Conservation (phyloP, 2,797 vertebrate species). For the Enoplosus armatus region DNA sequence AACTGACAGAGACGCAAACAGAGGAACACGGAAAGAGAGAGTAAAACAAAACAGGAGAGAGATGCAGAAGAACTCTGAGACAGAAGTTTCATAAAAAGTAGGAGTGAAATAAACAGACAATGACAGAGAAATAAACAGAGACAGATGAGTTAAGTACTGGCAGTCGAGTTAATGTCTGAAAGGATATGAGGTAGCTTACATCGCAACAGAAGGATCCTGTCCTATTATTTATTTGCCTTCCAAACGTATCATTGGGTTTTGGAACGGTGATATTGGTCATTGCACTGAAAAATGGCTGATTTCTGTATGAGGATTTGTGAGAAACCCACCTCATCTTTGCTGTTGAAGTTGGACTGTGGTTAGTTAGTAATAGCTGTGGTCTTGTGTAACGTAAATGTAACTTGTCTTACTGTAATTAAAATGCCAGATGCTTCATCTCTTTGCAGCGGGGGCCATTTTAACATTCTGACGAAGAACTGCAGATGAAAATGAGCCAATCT, state of each 20-base stretch:
- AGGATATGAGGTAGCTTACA: background rate
- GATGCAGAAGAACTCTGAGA: constrained; percentile 17
- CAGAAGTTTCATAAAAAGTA: background rate
- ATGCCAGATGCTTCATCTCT: constrained; percentile 24
- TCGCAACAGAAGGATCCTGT: background rate
- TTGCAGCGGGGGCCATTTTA: constrained; percentile 16
- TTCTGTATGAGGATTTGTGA: background rate
- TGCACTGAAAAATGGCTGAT: background rate
- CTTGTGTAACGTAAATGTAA: constrained; percentile 8
- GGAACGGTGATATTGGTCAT: background rate
- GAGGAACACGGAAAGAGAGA: constrained; percentile 19
- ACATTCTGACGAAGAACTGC: constrained; percentile 25
- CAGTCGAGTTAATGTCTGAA: background rate
- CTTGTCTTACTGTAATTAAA: constrained; percentile 20
- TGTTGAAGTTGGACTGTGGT: background rate
- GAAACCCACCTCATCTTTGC: no score
- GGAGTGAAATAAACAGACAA: constrained; percentile 1
- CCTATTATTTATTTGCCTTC: background rate
- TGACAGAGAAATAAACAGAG: constrained; percentile 13
- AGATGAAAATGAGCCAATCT: constrained; percentile 33
- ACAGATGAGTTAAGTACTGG: background rate
- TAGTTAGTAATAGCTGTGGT: background rate
- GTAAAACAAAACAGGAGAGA: constrained; percentile 19
- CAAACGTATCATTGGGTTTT: background rate
- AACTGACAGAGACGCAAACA: constrained; percentile 40